These are phyloP conservation scores for Macrochelys suwanniensis DNA, from an alignment of 2,797 vertebrate species.

Conservation along the genomic window DNA sequence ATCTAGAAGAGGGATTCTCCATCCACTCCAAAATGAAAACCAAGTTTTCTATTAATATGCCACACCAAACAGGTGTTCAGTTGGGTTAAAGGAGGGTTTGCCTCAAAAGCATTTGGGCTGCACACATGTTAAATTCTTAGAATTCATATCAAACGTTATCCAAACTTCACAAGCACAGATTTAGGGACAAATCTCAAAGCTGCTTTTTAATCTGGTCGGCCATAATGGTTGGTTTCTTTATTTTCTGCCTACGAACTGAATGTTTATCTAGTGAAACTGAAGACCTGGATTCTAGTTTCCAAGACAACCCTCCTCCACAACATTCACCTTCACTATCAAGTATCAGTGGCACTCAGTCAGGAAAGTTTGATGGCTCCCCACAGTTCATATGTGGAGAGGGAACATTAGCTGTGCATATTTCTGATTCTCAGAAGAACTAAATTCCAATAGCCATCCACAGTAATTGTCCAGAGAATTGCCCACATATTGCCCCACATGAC, in stretches of 20 bases:
- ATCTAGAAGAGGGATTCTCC: no score
- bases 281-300: fast-evolving
- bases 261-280: neutral
- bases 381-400: neutral
- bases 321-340: neutral
- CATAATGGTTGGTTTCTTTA: no score
- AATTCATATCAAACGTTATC: neutral
- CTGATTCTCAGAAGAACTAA: neutral
- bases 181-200: fast-evolving
- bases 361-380: no score
- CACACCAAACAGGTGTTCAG: neutral
- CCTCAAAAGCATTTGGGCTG: no score
- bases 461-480: neutral
- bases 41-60: neutral
- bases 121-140: neutral
- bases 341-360: neutral
- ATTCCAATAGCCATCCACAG: neutral
- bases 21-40: neutral
- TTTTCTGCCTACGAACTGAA: fast-evolving
- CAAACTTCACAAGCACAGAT: neutral
- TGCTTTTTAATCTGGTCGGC: neutral
- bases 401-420: neutral
- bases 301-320: neutral
- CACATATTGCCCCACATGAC: no score
- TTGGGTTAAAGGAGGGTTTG: no score